These are phyloP conservation scores for Latrodectus elegans DNA, from an alignment of 2,888 invertebrate species.

Conservation along the genomic window DNA sequence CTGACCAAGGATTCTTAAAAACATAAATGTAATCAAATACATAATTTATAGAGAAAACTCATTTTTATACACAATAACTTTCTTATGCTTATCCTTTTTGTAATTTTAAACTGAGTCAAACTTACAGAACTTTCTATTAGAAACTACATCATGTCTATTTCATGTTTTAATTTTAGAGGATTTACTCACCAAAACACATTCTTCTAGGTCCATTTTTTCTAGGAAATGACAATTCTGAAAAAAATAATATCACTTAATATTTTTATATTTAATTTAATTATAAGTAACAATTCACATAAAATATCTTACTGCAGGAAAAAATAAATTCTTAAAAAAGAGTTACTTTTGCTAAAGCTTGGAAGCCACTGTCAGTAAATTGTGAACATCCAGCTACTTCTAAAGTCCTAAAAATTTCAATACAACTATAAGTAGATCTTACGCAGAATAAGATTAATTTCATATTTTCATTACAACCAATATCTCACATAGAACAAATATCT, in stretches of 20 bases:
- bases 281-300: background rate
- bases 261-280: background rate
- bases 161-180: too few species aligned
- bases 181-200: conserved; percentile 84
- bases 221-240: conserved; percentile 91
- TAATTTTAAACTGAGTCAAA: too few species aligned
- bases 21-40: too few species aligned
- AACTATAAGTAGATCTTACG: background rate
- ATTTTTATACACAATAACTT: too few species aligned
- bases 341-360: conserved; percentile 93
- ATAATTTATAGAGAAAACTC: too few species aligned
- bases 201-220: conserved; percentile 98
- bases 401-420: conserved; percentile 78
- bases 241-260: conserved; percentile 8
- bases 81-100: too few species aligned
- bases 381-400: conserved; percentile 96
- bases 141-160: too few species aligned
- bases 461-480: background rate
- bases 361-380: conserved; percentile 96
- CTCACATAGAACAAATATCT: too few species aligned
- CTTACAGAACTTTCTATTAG: too few species aligned
- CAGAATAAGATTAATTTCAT: background rate
- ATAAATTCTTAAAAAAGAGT: conserved; percentile 72
- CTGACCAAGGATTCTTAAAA: too few species aligned
- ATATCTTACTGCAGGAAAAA: background rate